Conservation (phyloP, 2,797 vertebrate genomes). For the Falco berigora region DNA sequence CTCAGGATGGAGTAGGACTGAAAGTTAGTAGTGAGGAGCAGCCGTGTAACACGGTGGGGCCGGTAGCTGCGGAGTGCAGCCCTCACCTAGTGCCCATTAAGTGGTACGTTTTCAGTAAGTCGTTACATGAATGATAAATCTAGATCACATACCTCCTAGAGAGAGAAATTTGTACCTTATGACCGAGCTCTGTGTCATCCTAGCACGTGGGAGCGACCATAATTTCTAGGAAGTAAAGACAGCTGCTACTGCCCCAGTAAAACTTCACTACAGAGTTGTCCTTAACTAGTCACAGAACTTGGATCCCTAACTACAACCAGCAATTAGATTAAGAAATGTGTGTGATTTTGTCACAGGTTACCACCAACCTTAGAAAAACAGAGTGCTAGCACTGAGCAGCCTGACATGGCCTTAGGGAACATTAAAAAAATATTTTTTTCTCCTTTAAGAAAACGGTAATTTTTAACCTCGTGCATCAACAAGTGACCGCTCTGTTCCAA, state of each 20-base stretch:
- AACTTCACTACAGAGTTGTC: not conserved
- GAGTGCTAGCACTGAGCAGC: not conserved
- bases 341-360: fast-evolving
- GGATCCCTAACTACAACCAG: too few relatives aligned
- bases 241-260: too few relatives aligned
- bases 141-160: not conserved
- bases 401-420: not conserved
- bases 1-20: not conserved
- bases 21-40: fast-evolving
- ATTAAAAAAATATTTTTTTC: not conserved
- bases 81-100: too few relatives aligned
- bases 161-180: not conserved
- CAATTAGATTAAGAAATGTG: fast-evolving
- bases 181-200: not conserved
- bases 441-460: not conserved
- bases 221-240: not conserved
- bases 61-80: fast-evolving
- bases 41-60: fast-evolving
- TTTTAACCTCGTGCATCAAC: not conserved
- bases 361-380: not conserved
- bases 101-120: not conserved
- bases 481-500: not conserved
- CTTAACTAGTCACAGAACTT: fast-evolving
- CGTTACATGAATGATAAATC: not conserved
- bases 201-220: not conserved